A percentile compares a stretch with the other conserved stretches of the same genome.
Evolutionary conservation across 2,888 invertebrate genomes (phyloP).

Genomic region (Torymus tubicola): DNA sequence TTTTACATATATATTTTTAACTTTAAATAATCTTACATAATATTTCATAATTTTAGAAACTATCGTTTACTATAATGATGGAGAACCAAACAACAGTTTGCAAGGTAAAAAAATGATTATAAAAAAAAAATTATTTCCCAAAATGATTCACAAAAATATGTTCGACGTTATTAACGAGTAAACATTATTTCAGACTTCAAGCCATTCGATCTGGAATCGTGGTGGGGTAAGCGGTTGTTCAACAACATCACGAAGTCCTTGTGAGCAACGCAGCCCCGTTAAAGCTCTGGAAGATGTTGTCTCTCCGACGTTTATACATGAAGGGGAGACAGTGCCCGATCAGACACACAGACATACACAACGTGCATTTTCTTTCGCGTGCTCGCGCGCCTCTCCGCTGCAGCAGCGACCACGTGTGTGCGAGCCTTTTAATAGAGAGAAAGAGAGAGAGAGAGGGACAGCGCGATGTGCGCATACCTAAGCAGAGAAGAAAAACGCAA

Average conservation of each 20-base stretch:
- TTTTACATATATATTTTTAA: neutral
- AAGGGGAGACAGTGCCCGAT: slow-evolving; percentile 36
- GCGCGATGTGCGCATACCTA: no score
- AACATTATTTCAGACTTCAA: slow-evolving; percentile 83
- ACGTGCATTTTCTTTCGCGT: slow-evolving; percentile 47
- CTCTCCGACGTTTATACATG: neutral
- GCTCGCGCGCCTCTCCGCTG: slow-evolving; percentile 10
- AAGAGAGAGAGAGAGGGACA: no score
- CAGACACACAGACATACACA: slow-evolving; percentile 26
- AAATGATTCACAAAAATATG: no score
- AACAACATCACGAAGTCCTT: slow-evolving; percentile 90
- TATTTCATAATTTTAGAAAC: slow-evolving; percentile 69
- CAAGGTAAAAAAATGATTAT: slow-evolving; percentile 73
- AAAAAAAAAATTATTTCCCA: no score
- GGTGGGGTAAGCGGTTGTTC: slow-evolving; percentile 92
- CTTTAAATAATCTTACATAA: slow-evolving; percentile 2
- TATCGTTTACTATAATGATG: slow-evolving; percentile 85
- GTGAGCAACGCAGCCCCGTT: slow-evolving; percentile 60
- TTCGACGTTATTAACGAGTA: neutral
- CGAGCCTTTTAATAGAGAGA: neutral
- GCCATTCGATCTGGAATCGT: slow-evolving; percentile 92
- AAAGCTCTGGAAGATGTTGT: slow-evolving; percentile 37
- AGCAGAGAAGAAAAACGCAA: no score
- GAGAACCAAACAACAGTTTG: slow-evolving; percentile 83
- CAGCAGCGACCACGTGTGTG: neutral